phyloP scores from a whole-genome alignment of 2,113 vertebrate genomes.

The Erinaceus europaeus region DNA sequence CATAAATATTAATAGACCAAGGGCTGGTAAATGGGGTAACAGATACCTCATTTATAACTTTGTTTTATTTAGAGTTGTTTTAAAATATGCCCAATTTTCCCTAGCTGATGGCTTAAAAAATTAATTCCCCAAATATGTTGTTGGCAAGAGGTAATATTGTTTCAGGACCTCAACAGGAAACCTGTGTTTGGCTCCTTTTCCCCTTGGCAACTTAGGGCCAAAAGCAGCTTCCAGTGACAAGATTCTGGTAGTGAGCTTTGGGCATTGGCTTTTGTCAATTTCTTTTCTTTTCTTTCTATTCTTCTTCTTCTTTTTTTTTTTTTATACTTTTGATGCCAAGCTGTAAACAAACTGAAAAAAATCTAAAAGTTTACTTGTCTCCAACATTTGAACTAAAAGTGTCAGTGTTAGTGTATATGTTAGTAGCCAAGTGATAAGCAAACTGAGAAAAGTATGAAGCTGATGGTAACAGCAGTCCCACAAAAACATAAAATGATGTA shows the following conservation, averaged over 20 bases:
- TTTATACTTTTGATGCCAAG: slow-evolving; percentile 19
- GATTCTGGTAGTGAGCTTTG: background rate
- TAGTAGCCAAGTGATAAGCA: background rate
- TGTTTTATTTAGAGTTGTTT: slow-evolving; percentile 45
- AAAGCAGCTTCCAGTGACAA: slow-evolving; percentile 19
- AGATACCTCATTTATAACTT: slow-evolving; percentile 36
- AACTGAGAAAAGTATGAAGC: background rate
- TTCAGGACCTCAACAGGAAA: slow-evolving; percentile 31
- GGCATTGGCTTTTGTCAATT: background rate
- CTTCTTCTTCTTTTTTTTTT: no score
- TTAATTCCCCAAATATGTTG: slow-evolving; percentile 22
- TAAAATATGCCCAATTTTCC: slow-evolving; percentile 33
- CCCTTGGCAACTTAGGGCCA: background rate
- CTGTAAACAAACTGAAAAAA: slow-evolving; percentile 42
- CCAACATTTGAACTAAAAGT: slow-evolving; percentile 8
- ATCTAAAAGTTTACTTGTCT: slow-evolving; percentile 11
- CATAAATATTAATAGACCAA: slow-evolving; percentile 27
- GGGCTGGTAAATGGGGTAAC: background rate
- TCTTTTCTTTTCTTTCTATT: no score
- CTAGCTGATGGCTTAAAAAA: background rate
- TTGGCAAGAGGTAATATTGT: slow-evolving; percentile 31
- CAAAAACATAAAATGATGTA: background rate
- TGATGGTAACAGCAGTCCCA: background rate
- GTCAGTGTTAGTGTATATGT: background rate
- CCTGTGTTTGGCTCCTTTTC: slow-evolving; percentile 4